phyloP scores from a whole-genome alignment of 2,113 vertebrate species.

The Cheilinus undulatus region DNA sequence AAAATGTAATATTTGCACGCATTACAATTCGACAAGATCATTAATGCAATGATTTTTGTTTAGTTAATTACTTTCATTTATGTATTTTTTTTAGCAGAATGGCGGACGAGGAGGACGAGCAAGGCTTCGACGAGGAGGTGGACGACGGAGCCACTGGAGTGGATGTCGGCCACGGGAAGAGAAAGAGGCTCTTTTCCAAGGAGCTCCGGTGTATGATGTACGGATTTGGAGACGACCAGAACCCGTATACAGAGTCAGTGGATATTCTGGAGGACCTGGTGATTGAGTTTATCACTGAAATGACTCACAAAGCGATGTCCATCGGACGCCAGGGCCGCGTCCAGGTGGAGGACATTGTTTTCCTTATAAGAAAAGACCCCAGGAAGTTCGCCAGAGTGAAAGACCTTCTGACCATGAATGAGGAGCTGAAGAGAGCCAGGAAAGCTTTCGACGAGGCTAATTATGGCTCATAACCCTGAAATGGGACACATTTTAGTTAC shows the following conservation, averaged over 20 bases:
- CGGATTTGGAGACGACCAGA: conserved; percentile 98
- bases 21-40: rapidly evolving
- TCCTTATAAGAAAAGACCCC: conserved; percentile 96
- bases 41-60: neutral
- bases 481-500: neutral
- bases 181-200: conserved; percentile 96
- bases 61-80: neutral
- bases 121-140: conserved; percentile 90
- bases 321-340: conserved; percentile 97
- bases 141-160: conserved; percentile 88
- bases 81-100: conserved; percentile 55
- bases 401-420: conserved; percentile 98
- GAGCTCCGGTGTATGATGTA: conserved; percentile 99
- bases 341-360: conserved; percentile 99
- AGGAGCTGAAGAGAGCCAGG: conserved; percentile 95
- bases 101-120: conserved; percentile 85
- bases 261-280: conserved; percentile 98
- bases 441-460: conserved; percentile 99
- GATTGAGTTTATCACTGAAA: conserved; percentile 98
- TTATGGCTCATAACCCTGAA: conserved; percentile 89
- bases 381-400: conserved; percentile 98
- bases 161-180: conserved; percentile 90
- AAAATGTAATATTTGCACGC: neutral
- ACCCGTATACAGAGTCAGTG: conserved; percentile 98
- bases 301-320: conserved; percentile 99